These are phyloP conservation scores for Spisula subtruncata DNA, from an alignment of 2,888 invertebrate genomes.

Conservation along the genomic window DNA sequence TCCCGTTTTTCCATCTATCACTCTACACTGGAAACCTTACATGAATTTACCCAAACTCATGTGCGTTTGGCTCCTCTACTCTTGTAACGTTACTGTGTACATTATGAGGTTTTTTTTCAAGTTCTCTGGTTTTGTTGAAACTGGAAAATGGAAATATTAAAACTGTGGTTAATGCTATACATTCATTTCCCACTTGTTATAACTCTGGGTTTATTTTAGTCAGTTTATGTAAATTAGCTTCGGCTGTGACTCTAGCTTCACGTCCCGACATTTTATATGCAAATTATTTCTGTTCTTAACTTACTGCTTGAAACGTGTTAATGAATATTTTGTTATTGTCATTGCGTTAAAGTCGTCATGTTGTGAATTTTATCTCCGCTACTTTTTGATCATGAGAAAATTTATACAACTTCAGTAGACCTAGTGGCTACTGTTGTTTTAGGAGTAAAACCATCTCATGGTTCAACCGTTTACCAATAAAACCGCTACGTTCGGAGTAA, in stretches of 20 bases:
- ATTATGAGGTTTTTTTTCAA: background rate
- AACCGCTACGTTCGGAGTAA: no score
- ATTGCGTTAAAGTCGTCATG: background rate
- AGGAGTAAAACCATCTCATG: background rate
- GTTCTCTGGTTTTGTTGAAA: background rate
- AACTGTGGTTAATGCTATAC: background rate
- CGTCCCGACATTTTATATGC: slow-evolving; percentile 22
- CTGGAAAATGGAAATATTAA: background rate
- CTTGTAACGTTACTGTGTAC: background rate
- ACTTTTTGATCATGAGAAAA: slow-evolving; percentile 23
- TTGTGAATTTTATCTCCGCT: background rate
- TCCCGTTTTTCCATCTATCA: slow-evolving; percentile 47
- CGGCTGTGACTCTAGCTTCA: background rate
- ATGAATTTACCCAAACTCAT: slow-evolving; percentile 25
- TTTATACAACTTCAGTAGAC: slow-evolving; percentile 17
- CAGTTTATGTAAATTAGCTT: slow-evolving; percentile 17
- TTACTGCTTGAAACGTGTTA: slow-evolving; percentile 32
- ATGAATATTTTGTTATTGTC: slow-evolving; percentile 38
- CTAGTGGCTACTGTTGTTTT: slow-evolving; percentile 10
- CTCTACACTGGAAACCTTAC: slow-evolving; percentile 37
- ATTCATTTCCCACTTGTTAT: background rate
- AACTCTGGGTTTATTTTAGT: slow-evolving; percentile 10
- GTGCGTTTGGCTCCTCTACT: background rate
- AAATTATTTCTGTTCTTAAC: background rate
- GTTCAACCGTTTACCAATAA: no score